Base-by-base conservation (phyloP, 2,797 vertebrate genomes). In the Centropyge bicolor region DNA sequence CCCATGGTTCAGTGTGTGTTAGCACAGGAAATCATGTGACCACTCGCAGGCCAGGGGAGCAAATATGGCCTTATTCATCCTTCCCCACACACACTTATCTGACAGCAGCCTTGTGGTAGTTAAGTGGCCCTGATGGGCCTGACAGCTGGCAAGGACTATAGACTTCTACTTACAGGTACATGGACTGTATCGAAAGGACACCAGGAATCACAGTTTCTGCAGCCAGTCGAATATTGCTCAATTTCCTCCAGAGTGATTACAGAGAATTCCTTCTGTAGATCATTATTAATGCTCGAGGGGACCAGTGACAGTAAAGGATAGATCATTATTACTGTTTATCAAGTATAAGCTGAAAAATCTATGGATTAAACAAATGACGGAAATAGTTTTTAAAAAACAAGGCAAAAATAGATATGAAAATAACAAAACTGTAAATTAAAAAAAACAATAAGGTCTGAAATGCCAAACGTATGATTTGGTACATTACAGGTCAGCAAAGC, bases 221-320 rank as follows among this genome's bases (percentile, higher is more conserved):
- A 94, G 94, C 93, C 92, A 86, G 83, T 93, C 83, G 60, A 91
- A 91, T 96, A 96, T 96, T 96, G 94, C 95, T 95, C 84, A 77
- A 88, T 84, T 84, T 86, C 78, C 72, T 86, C 70, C 74, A 60
- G 74, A 84, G 84, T 82, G 81, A 85, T 89, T 81, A 88, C 74
- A 87, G 78, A 91, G 71, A 86, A 84, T 41, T 88, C 62, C 60
- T 83, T 81, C 84, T 86, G 79, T 84, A 83, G 71, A 62, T 87
- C 72, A 66, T 86, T 91, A 90, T 88, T 86, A 69, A 87, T 82
- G 74, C 82, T 87, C n/a, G 16, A 83, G 72, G 88, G 86, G 76
- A 81, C 76, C 71, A 74, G 75, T 45, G 62, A 80, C 63, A 68
- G 74, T 59, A 76, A 77, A 78, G 54, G 70, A 80, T 40, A 67